phyloP scores from a whole-genome alignment of 2,113 vertebrate genomes.

The Nyctereutes procyonoides region DNA sequence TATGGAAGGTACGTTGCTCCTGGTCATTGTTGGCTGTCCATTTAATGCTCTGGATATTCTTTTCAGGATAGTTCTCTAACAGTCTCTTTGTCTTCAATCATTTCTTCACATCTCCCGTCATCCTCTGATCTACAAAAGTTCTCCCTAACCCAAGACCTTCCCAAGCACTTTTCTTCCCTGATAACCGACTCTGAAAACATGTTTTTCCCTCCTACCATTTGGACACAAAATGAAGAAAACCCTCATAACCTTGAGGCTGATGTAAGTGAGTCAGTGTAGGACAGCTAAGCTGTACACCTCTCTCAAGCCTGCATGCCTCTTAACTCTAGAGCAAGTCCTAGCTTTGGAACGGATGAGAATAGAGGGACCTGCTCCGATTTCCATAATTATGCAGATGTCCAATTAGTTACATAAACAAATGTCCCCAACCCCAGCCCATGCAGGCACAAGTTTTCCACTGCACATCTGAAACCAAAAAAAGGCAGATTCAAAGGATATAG shows the following conservation, averaged over 20 bases:
- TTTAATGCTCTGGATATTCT: neutral
- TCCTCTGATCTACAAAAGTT: neutral
- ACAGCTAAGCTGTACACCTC: neutral
- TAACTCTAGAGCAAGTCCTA: constrained; percentile 56
- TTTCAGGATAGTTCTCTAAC: neutral
- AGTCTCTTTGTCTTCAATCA: neutral
- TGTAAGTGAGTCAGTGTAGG: constrained; percentile 50
- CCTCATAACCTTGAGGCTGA: constrained; percentile 63
- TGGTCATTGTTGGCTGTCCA: neutral
- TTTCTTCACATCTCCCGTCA: neutral
- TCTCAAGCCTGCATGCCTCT: neutral
- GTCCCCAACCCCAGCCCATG: constrained; percentile 44
- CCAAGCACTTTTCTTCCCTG: neutral
- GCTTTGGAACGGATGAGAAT: constrained; percentile 66
- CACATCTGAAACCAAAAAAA: constrained; percentile 54
- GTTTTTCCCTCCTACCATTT: constrained; percentile 25
- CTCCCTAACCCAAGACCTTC: neutral
- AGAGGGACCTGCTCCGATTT: constrained; percentile 39
- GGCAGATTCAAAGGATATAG: constrained; percentile 68
- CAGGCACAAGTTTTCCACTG: constrained; percentile 64
- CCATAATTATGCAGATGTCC: constrained; percentile 69
- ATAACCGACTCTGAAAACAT: neutral
- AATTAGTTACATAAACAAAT: constrained; percentile 75
- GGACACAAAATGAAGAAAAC: constrained; percentile 59
- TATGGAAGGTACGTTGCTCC: neutral